A percentile compares a stretch with the other conserved stretches of the same genome.
phyloP scores from a whole-genome alignment of 1,140 invertebrate genomes.

The Meloidogyne floridensis region DNA sequence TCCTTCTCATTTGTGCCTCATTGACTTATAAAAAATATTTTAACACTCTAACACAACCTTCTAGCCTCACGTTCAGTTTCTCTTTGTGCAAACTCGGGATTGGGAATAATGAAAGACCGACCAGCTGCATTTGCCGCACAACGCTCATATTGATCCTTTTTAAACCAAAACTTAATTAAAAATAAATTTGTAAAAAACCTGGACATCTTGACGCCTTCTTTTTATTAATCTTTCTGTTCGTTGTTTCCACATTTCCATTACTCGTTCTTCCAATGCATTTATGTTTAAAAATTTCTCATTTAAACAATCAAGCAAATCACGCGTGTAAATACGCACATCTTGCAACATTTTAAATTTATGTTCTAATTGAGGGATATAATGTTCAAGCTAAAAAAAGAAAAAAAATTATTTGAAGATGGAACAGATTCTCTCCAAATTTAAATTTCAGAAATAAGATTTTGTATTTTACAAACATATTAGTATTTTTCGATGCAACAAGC shows the following conservation, averaged over 20 bases:
- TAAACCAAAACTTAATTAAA: neutral
- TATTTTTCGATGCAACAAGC: neutral
- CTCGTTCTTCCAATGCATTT: conserved; percentile 34
- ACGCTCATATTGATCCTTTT: conserved; percentile 43
- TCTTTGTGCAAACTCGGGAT: conserved; percentile 30
- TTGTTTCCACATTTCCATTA: conserved; percentile 45
- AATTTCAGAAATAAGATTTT: conserved; percentile 6
- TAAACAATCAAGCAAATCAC: conserved; percentile 51
- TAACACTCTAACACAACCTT: conserved; percentile 15
- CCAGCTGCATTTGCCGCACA: conserved; percentile 31
- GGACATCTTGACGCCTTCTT: conserved; percentile 44
- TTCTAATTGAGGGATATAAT: conserved; percentile 38
- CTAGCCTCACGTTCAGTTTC: conserved; percentile 43
- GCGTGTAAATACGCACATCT: conserved; percentile 43
- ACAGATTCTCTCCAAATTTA: no score
- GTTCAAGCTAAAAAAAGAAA: conserved; percentile 20
- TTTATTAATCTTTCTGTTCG: conserved; percentile 39
- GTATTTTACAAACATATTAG: conserved; percentile 10
- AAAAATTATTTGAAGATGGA: neutral
- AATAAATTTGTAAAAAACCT: neutral
- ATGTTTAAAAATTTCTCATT: conserved; percentile 49
- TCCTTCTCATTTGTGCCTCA: no score
- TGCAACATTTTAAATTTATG: conserved; percentile 49
- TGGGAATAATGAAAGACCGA: conserved; percentile 16
- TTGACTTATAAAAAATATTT: neutral